phyloP scores from a whole-genome alignment of 2,797 vertebrate genomes.

The Phrynocephalus vlangalii region DNA sequence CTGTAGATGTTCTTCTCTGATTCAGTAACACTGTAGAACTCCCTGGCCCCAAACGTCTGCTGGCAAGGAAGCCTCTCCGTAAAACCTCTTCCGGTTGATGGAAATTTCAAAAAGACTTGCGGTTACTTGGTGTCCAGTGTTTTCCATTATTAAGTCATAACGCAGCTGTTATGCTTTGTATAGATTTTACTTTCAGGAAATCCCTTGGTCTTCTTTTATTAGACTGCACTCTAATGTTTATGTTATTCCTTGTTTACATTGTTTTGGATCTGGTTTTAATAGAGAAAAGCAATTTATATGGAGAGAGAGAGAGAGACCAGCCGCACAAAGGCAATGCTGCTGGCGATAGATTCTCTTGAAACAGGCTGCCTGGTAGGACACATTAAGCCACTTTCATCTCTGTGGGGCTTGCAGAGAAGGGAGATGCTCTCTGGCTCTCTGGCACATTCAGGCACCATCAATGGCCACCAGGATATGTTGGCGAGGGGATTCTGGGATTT shows the following conservation, averaged over 20 bases:
- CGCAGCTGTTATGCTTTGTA: not conserved
- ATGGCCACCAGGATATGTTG: not conserved
- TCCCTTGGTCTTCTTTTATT: not conserved
- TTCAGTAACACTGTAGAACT: too few species aligned
- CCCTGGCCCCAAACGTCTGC: too few species aligned
- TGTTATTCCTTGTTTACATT: slow-evolving; percentile 9
- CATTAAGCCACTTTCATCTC: too few species aligned
- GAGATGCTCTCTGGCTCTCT: not conserved
- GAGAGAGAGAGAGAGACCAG: not conserved
- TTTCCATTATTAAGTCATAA: not conserved
- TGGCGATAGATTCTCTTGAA: not conserved
- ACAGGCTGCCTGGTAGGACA: not conserved
- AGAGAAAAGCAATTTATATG: not conserved
- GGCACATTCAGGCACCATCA: not conserved
- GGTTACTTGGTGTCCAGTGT: too few species aligned
- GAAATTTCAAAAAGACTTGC: not conserved
- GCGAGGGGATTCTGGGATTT: not conserved
- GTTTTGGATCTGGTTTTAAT: slow-evolving; percentile 7
- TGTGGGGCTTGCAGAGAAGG: not conserved
- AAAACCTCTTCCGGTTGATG: not conserved
- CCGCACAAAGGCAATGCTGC: not conserved
- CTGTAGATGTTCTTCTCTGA: too few species aligned
- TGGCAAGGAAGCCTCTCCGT: not conserved
- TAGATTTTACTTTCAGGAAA: slow-evolving; percentile 1
- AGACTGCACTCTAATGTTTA: not conserved